Evolutionary conservation across 1,140 invertebrate species (phyloP), one percentile per base, ranked within the genome.

Genomic region (Callitettix versicolor): DNA sequence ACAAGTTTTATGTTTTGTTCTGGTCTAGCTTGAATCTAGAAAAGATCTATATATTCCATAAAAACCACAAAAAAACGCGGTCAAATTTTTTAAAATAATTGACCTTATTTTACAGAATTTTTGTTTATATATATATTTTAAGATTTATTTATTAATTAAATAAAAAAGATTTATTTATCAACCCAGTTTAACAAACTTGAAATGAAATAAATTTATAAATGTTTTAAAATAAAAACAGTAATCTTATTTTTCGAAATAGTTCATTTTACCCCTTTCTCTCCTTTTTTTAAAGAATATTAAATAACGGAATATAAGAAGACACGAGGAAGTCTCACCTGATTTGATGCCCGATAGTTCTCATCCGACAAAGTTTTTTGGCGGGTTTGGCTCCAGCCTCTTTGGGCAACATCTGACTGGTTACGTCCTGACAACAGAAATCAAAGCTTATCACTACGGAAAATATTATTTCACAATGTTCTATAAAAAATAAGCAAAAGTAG

Each of bases 321-420:
- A n/a, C n/a, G n/a, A n/a, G 26, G 20, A 26, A 20, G 33, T 34
- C 7, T 66, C 66, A 81, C 81, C 81, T 78, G 64, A 84, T 84
- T 70, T 84, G 81, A 68, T 82, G 77, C 58, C 80, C 79, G 54
- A 84, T 82, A 9, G 79, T 79, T 58, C 78, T 70, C 61, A 84
- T 66, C 48, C 79, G 74, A 67, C 75, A 80, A 33, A 81, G 69
- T 70, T 81, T 81, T 41, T 68, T 69, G 48, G 68, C 64, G 22
- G 70, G 72, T 65, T 76, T 76, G 2, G n/a, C 36, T 14, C 40
- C 50, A 22, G 1, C 18, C 6, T 59, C 47, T n/a, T 52, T 30
- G 12, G 53, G 52, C 49, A 57, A 47, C 51, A 55, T 55, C 51
- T 61, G 53, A 14, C 40, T 34, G n/a, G 52, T 55, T 18, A 55